phyloP scores from a whole-genome alignment of 1,140 invertebrate genomes.

The Himalopsyche phryganea region DNA sequence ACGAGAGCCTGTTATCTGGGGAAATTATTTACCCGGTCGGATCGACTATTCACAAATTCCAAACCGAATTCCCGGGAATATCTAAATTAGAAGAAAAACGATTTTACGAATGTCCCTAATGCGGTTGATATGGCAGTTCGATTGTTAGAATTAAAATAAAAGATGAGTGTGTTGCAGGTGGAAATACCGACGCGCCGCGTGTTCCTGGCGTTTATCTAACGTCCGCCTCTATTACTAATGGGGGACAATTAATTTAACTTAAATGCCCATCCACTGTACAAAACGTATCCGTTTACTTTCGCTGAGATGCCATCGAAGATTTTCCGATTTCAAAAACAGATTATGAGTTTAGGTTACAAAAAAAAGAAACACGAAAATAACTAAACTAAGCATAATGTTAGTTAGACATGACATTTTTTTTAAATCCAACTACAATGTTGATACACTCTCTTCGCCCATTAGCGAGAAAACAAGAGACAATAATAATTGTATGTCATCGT shows the following conservation, averaged over 20 bases:
- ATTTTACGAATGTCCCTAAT: conserved; percentile 9
- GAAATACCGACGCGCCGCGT: conserved; percentile 32
- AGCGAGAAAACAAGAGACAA: too few species aligned
- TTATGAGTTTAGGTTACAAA: too few species aligned
- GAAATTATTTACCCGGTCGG: conserved; percentile 18
- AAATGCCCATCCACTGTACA: background rate
- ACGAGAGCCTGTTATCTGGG: conserved; percentile 16
- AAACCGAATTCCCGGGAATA: conserved; percentile 28
- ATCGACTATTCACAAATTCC: conserved; percentile 29
- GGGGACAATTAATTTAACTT: conserved; percentile 20
- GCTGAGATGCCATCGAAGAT: too few species aligned
- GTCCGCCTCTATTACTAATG: conserved; percentile 20
- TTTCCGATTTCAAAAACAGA: too few species aligned
- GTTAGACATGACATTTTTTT: too few species aligned
- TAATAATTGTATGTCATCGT: too few species aligned
- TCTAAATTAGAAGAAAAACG: conserved; percentile 33
- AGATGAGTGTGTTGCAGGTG: conserved; percentile 19
- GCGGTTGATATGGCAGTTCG: conserved; percentile 3
- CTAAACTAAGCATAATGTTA: too few species aligned
- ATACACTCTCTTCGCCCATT: too few species aligned
- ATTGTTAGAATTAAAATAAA: conserved; percentile 23
- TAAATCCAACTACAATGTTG: too few species aligned
- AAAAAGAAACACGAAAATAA: too few species aligned
- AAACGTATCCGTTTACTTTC: too few species aligned
- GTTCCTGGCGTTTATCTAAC: conserved; percentile 10